Base-by-base conservation (phyloP, 1,140 invertebrate genomes). In the Pentalonia nigronervosa region DNA sequence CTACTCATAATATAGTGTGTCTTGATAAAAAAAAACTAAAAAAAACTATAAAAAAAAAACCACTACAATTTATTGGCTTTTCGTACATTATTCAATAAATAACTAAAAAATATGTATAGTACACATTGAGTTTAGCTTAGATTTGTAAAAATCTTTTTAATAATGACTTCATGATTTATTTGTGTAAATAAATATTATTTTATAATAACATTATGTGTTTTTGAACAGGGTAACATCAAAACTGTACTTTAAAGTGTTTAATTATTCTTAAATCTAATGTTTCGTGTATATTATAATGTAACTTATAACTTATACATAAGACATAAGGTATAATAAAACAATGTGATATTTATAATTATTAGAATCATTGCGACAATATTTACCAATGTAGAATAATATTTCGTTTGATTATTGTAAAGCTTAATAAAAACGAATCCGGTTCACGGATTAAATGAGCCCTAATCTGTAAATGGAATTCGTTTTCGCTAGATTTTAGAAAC, bases 381-480 rank as follows among this genome's bases (percentile, higher is more conserved):
- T 93, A 84, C n/a, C 11, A 50, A 45, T 53, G 25, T 93, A 93
- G 76, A 86, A 53, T 53, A 53, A 48, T 84, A 36, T 83, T 92
- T 93, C 41, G n/a, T 50, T 92, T 30, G 48, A 45, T 86, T 56
- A 48, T 47, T 91, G 53, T 91, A 92, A 92, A 48, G 67, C 67
- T 81, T 86, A 30, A 45, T 7, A 84, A 86, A 93, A 93, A 93
- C 91, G 91, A 93, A 86, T 93, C 91, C 81, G 91, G 25, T 93
- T 93, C 81, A 93, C 81, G 91, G 91, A 93, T 93, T 93, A 93
- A 93, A 84, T 93, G 91, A 93, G 91, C 91, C 91, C 91, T 93
- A 93, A 93, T 93, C 91, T 83, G 91, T 93, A 83, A 93, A 93
- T 84, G 91, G 81, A 81, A 93, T 93, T 93, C 91, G 91, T 93